Evolutionary conservation across 2,888 invertebrate species (phyloP).

Genomic region (Hypomecis atomaria): DNA sequence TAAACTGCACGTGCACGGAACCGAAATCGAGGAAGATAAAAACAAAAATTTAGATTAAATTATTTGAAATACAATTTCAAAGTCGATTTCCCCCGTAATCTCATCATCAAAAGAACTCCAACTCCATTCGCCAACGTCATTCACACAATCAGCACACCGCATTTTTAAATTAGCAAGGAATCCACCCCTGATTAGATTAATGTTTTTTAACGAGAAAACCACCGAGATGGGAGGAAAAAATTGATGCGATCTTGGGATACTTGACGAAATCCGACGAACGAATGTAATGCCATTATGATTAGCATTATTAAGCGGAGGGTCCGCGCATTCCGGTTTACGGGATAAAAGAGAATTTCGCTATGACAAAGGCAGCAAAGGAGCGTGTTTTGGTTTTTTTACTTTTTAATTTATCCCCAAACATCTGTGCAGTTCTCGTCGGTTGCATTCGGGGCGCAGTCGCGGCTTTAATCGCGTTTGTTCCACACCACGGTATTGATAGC

Average conservation of each 20-base stretch:
- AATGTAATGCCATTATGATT: conserved; percentile 84
- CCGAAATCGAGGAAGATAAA: conserved; percentile 17
- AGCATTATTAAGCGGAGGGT: conserved; percentile 80
- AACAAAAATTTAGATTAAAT: conserved; percentile 25
- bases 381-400: conserved; percentile 60
- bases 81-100: conserved; percentile 33
- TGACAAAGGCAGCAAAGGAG: conserved; percentile 61
- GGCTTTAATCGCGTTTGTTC: conserved; percentile 80
- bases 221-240: conserved; percentile 60
- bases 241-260: conserved; percentile 72
- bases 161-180: conserved; percentile 60
- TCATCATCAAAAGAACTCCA: conserved; percentile 24
- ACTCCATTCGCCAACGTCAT: conserved; percentile 35
- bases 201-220: conserved; percentile 70
- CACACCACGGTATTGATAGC: conserved; percentile 77
- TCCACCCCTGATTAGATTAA: conserved; percentile 65
- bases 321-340: conserved; percentile 79
- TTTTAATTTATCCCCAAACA: conserved; percentile 76
- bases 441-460: conserved; percentile 49
- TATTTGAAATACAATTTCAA: conserved; percentile 31
- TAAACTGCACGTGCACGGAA: background rate
- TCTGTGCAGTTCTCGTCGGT: conserved; percentile 67
- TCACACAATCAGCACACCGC: conserved; percentile 54
- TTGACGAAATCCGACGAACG: conserved; percentile 79
- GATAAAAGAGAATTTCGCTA: conserved; percentile 77